Evolutionary conservation across 2,797 vertebrate species (phyloP).

Genomic region (Cryptoprocta ferox): DNA sequence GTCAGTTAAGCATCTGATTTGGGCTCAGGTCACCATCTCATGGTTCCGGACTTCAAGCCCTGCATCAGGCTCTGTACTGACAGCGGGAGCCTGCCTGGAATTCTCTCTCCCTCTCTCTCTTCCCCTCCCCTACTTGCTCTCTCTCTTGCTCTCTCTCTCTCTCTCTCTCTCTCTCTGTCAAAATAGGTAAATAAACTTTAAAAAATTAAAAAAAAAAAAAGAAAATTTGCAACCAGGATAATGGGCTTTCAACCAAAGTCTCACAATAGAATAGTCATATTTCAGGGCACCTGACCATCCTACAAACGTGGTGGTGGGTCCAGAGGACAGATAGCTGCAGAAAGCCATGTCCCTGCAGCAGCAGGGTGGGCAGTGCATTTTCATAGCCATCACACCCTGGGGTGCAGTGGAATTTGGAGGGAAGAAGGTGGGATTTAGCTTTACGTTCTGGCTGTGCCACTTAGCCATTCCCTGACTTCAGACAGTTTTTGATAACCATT

Average conservation of each 20-base stretch:
- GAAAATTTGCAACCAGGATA: background rate
- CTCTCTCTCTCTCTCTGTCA: too few species aligned
- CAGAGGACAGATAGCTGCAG: background rate
- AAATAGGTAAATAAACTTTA: too few species aligned
- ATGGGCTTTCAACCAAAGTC: background rate
- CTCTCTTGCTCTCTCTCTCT: too few species aligned
- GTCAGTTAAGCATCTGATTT: too few species aligned
- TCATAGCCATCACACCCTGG: background rate
- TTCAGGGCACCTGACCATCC: background rate
- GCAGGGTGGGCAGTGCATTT: background rate
- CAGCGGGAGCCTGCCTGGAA: too few species aligned
- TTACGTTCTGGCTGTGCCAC: background rate
- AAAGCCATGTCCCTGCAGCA: background rate
- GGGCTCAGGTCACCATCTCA: too few species aligned
- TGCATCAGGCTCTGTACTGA: too few species aligned
- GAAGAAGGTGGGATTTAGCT: background rate
- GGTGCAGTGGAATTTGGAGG: background rate
- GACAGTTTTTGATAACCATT: background rate
- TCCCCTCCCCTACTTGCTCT: too few species aligned
- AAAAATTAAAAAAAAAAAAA: too few species aligned
- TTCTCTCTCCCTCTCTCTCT: too few species aligned
- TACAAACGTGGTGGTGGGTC: background rate
- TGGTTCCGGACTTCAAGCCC: too few species aligned
- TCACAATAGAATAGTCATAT: background rate
- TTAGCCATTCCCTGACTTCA: background rate